Evolutionary conservation across 2,888 invertebrate species (phyloP), one percentile per base, ranked within the genome.

Genomic region (Andrena chrysosceles): DNA sequence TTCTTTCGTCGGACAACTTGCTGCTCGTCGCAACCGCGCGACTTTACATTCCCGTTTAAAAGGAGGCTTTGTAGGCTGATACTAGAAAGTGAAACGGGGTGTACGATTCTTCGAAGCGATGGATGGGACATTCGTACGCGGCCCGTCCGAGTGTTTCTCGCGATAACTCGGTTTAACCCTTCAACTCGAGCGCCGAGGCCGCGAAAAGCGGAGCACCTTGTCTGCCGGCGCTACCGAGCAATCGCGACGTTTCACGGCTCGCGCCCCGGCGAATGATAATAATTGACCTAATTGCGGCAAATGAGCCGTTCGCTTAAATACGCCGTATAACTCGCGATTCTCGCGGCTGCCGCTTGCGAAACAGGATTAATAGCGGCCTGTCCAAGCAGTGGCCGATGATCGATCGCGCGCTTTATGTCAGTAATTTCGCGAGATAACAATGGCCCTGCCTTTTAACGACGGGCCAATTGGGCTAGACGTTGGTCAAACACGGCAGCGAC

Each of bases 271-370:
- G 49, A 78, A 86, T 73, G 84, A 86, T 86, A 84, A 86, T 81
- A 84, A 81, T 86, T 86, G 87, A 86, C 81, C 85, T 86, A 84
- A 84, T 86, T 86, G 81, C 84, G 76, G 62, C 71, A 76, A 81
- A 86, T 70, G 77, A 81, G 69, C 62, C 66, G 68, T 67, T 75
- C 74, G 75, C 67, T 75, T 60, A 77, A 77, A 77, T 64, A 26
- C 69, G 42, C 49, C 52, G 70, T 60, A 5, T 59, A 56, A 64
- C 71, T 66, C 60, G 84, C 76, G 84, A 80, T 64, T 71, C 29
- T 71, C 29, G 63, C 23, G 59, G 71, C 52, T 7, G 48, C 63
- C 29, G 59, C 54, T 83, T 83, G 72, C 70, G 83, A 78, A 83
- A 83, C 33, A 56, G 70, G 77, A 83, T 83, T 83, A 83, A 83